Conservation (phyloP, 2,113 vertebrate species). For the Prochilodus magdalenae region DNA sequence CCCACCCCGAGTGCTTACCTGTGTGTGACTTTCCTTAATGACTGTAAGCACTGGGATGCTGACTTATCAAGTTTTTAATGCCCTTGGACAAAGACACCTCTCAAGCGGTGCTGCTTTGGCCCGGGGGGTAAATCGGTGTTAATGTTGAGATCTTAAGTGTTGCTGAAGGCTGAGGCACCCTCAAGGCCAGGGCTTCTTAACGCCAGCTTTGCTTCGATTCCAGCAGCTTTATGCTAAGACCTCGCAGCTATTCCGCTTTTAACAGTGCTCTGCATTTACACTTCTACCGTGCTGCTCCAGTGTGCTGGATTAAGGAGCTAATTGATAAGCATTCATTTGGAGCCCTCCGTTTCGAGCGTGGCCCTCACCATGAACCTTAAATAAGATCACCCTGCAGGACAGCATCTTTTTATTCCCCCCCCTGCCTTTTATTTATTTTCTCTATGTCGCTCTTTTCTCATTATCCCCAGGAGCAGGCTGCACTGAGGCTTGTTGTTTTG, state of each 20-base stretch:
- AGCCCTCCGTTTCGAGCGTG: background rate
- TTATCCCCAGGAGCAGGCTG: constrained; percentile 41
- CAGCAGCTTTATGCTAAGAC: background rate
- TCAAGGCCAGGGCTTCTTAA: constrained; percentile 27
- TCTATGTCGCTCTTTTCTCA: constrained; percentile 43
- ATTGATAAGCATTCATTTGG: constrained; percentile 12
- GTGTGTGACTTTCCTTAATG: constrained; percentile 44
- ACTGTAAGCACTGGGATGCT: constrained; percentile 24
- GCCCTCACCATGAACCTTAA: constrained; percentile 25
- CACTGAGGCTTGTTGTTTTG: constrained; percentile 29
- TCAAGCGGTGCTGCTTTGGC: background rate
- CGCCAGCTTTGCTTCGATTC: background rate
- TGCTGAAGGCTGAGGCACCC: background rate
- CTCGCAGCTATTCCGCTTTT: background rate
- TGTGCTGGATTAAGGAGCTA: background rate
- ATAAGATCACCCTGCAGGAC: constrained; percentile 11
- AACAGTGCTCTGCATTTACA: background rate
- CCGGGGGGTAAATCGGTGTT: constrained; percentile 17
- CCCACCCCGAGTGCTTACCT: constrained; percentile 37
- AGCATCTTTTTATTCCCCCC: background rate
- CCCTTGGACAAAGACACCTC: background rate
- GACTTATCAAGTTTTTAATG: constrained; percentile 11
- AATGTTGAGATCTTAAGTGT: constrained; percentile 18
- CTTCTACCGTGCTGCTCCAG: background rate
- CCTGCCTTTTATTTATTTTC: constrained; percentile 48